phyloP scores from a whole-genome alignment of 1,140 invertebrate species.

The Stegodyphus dumicola region DNA sequence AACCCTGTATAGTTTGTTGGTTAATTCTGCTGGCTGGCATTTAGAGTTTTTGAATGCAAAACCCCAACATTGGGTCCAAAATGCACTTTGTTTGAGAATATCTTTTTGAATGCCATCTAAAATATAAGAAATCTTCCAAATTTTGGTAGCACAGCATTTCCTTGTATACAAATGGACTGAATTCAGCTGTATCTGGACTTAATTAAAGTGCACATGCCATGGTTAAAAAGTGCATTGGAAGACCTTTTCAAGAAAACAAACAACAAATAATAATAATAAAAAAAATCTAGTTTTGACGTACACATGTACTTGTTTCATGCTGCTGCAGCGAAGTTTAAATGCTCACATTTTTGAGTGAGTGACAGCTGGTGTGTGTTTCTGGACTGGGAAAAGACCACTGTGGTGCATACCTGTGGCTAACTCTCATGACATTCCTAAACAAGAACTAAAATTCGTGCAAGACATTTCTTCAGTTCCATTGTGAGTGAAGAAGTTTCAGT shows the following conservation, averaged over 20 bases:
- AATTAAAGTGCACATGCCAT: not conserved
- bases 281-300: not conserved
- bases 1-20: constrained; percentile 43
- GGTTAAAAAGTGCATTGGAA: constrained; percentile 16
- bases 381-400: not conserved
- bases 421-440: constrained; percentile 43
- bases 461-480: constrained; percentile 13
- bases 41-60: constrained; percentile 41
- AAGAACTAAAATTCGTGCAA: not conserved
- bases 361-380: not conserved
- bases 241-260: not conserved
- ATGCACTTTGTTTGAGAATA: constrained; percentile 9
- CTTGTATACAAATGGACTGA: not conserved
- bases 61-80: constrained; percentile 52
- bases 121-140: constrained; percentile 12
- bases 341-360: too few relatives aligned
- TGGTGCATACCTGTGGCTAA: constrained; percentile 10
- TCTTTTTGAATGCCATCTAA: constrained; percentile 36
- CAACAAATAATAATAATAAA: not conserved
- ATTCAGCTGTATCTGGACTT: not conserved
- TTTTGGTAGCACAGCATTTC: constrained; percentile 25
- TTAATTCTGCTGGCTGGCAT: constrained; percentile 37
- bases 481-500: too few relatives aligned
- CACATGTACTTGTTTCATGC: too few relatives aligned
- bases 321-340: too few relatives aligned